phyloP scores from a whole-genome alignment of 2,113 vertebrate species.

The Rhombomys opimus region DNA sequence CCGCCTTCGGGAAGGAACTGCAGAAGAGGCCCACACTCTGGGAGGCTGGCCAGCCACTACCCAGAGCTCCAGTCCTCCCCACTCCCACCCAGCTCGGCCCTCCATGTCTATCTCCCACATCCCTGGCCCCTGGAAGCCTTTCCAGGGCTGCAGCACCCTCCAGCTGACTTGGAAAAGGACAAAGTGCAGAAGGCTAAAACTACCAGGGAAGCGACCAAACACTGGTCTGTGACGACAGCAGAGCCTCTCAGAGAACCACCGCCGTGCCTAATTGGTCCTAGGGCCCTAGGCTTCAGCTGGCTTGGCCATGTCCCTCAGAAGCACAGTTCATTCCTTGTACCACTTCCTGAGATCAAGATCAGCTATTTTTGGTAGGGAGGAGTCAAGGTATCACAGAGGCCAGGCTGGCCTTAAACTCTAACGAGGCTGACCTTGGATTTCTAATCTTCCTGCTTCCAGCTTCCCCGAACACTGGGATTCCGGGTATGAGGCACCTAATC shows the following conservation, averaged over 20 bases:
- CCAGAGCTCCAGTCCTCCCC: background rate
- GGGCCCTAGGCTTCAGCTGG: background rate
- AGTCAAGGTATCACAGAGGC: background rate
- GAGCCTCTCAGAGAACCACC: background rate
- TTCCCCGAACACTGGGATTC: background rate
- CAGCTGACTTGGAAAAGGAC: background rate
- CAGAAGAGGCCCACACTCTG: background rate
- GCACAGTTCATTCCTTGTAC: background rate
- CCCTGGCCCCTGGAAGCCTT: fast-evolving
- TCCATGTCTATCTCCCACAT: too few relatives aligned
- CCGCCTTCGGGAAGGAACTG: background rate
- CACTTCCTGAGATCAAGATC: background rate
- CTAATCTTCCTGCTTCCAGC: background rate
- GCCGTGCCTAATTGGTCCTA: background rate
- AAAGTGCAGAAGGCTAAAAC: background rate
- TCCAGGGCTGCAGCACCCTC: background rate
- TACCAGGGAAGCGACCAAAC: background rate
- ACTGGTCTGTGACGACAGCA: background rate
- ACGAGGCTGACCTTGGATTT: background rate
- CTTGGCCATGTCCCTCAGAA: fast-evolving
- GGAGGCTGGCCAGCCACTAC: background rate
- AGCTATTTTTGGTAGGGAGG: background rate
- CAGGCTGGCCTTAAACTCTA: background rate
- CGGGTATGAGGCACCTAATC: too few relatives aligned
- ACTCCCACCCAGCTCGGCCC: background rate